A percentile compares a stretch with the other conserved stretches of the same genome.
phyloP scores from a whole-genome alignment of 2,888 invertebrate species.

The Nebria salina region DNA sequence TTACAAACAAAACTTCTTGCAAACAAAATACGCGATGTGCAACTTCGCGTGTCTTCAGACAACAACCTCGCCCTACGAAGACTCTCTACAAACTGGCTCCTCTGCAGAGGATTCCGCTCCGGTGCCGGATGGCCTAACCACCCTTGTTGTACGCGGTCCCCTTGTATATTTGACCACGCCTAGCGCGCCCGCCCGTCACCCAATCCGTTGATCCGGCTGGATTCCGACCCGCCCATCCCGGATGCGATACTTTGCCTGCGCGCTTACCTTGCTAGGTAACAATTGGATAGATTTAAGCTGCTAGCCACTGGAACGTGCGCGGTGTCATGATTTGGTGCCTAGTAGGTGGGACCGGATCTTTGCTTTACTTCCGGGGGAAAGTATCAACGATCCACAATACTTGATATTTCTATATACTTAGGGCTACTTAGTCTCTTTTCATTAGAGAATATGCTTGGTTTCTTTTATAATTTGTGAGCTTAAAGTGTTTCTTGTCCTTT shows the following conservation, averaged over 20 bases:
- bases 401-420: background rate
- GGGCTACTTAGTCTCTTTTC: background rate
- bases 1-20: background rate
- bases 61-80: constrained; percentile 32
- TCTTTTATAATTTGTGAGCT: background rate
- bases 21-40: background rate
- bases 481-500: no score
- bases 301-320: background rate
- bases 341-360: background rate
- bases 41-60: background rate
- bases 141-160: constrained; percentile 28
- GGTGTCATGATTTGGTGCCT: background rate
- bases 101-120: constrained; percentile 10
- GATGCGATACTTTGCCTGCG: background rate
- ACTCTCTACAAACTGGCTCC: constrained; percentile 33
- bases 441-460: background rate
- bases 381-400: background rate
- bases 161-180: constrained; percentile 7
- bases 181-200: constrained; percentile 18
- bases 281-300: background rate
- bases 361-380: background rate
- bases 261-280: constrained; percentile 4
- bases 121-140: constrained; percentile 24
- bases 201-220: background rate
- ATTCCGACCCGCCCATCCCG: background rate